Percentiles rank a stretch among this genome's conserved stretches.
Evolutionary conservation across 2,888 invertebrate genomes (phyloP).

Genomic region (Melieria picta): DNA sequence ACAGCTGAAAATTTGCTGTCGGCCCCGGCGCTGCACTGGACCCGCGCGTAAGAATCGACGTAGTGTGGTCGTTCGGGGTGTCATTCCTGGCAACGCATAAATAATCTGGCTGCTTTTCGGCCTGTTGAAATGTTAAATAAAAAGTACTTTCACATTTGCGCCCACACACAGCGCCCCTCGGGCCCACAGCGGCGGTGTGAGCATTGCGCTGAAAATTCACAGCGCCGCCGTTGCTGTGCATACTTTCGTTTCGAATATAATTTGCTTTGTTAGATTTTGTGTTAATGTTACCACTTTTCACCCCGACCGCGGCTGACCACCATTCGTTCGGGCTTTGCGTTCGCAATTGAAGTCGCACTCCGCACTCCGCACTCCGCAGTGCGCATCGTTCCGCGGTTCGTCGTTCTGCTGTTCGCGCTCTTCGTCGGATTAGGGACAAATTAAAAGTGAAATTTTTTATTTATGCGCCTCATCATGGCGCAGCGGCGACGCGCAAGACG

Average conservation of each 20-base stretch:
- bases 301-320: too few relatives aligned
- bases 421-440: slow-evolving; percentile 56
- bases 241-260: slow-evolving; percentile 17
- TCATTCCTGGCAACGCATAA: slow-evolving; percentile 21
- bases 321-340: too few relatives aligned
- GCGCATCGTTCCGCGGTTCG: background rate
- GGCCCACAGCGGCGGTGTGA: background rate
- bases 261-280: slow-evolving; percentile 28
- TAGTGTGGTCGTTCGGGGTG: too few relatives aligned
- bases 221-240: background rate
- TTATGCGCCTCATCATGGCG: slow-evolving; percentile 47
- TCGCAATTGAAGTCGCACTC: background rate
- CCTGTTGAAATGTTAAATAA: slow-evolving; percentile 58
- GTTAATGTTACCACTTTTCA: slow-evolving; percentile 20
- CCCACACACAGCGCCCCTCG: background rate
- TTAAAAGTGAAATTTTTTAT: slow-evolving; percentile 58
- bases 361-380: background rate
- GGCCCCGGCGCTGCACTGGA: too few relatives aligned
- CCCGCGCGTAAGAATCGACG: too few relatives aligned
- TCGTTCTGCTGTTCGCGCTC: slow-evolving; percentile 15
- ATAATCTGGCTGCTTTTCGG: slow-evolving; percentile 56
- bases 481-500: slow-evolving; percentile 34
- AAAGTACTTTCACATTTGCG: slow-evolving; percentile 40
- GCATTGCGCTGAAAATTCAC: slow-evolving; percentile 32
- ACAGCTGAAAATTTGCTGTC: too few relatives aligned